Conservation (phyloP, 2,888 invertebrate species). For the Pemphredon lugubris region DNA sequence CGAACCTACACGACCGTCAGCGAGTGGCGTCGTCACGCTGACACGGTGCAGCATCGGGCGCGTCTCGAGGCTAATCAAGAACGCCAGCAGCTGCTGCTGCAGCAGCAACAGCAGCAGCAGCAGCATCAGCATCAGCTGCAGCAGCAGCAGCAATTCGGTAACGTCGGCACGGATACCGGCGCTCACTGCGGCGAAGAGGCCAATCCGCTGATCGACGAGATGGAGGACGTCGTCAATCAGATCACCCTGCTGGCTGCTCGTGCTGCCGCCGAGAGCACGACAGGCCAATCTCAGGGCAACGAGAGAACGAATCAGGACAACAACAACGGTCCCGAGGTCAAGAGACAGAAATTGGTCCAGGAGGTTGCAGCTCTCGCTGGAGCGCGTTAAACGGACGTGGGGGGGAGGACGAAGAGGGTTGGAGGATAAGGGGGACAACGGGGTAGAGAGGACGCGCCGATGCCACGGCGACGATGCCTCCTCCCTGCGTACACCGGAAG, state of each 20-base stretch:
- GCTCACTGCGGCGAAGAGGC: conserved; percentile 75
- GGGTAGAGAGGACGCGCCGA: not conserved
- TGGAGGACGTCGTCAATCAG: conserved; percentile 92
- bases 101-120: conserved; percentile 50
- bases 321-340: conserved; percentile 76
- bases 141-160: conserved; percentile 49
- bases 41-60: conserved; percentile 83
- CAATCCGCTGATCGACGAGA: conserved; percentile 86
- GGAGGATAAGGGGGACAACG: not conserved
- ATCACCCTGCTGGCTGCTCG: conserved; percentile 89
- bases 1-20: conserved; percentile 83
- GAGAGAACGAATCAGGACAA: conserved; percentile 70
- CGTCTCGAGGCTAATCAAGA: conserved; percentile 72
- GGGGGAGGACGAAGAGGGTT: too few relatives aligned
- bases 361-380: conserved; percentile 75
- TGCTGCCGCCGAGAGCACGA: conserved; percentile 86
- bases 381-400: conserved; percentile 66
- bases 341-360: conserved; percentile 75
- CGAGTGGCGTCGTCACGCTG: conserved; percentile 86
- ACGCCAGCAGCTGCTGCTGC: conserved; percentile 57
- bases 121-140: conserved; percentile 58
- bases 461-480: not conserved
- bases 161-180: conserved; percentile 66
- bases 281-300: conserved; percentile 57
- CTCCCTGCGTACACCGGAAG: not conserved